These are phyloP conservation scores for Sceloporus tristichus DNA, from an alignment of 2,113 vertebrate species.

Conservation along the genomic window DNA sequence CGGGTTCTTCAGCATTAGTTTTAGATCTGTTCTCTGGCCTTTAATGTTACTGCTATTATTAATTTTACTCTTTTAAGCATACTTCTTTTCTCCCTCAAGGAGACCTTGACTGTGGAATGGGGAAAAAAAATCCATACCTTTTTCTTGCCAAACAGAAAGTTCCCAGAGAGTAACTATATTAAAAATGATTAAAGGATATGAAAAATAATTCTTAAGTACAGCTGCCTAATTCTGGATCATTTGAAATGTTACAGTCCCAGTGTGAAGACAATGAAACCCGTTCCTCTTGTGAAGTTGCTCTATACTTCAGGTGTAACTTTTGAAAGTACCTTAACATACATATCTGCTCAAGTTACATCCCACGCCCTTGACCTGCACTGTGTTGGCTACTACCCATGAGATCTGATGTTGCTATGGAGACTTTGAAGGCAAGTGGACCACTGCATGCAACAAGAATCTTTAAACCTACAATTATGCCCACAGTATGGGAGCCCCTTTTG, in stretches of 20 bases:
- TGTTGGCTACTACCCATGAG: neutral
- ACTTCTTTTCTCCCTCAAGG: slow-evolving; percentile 47
- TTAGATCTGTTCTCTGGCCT: slow-evolving; percentile 63
- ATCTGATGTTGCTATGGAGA: neutral
- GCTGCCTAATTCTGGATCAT: neutral
- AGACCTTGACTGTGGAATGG: slow-evolving; percentile 11
- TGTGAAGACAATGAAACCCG: neutral
- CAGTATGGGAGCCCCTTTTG: neutral
- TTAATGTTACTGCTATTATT: slow-evolving; percentile 76
- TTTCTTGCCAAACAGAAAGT: slow-evolving; percentile 16
- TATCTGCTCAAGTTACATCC: neutral
- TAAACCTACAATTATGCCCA: neutral
- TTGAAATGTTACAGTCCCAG: neutral
- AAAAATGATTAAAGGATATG: neutral
- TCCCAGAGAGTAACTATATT: neutral
- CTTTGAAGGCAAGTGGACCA: neutral
- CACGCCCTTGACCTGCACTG: neutral
- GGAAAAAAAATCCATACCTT: neutral
- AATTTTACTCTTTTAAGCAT: slow-evolving; percentile 65
- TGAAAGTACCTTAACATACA: neutral
- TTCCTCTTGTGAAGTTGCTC: neutral
- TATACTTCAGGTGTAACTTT: neutral
- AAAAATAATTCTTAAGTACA: neutral
- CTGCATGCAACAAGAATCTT: neutral
- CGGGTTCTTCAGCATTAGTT: slow-evolving; percentile 56